Conservation (phyloP, 2,113 vertebrate genomes). For the Oceanodroma tethys region DNA sequence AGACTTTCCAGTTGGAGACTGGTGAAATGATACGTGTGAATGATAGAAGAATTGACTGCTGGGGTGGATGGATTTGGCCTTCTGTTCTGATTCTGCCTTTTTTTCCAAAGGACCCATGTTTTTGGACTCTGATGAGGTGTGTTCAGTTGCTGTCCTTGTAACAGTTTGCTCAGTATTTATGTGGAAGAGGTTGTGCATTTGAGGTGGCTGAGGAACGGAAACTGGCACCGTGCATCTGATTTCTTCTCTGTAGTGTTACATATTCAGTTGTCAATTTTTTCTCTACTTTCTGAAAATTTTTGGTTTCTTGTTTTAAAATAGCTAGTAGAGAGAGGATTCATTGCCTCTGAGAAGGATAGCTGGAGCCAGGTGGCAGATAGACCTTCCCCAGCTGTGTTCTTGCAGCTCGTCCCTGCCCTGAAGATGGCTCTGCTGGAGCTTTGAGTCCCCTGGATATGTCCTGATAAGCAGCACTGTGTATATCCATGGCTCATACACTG, state of each 20-base stretch:
- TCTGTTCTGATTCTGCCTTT: background rate
- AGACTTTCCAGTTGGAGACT: background rate
- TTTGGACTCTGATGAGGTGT: background rate
- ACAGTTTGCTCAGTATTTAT: background rate
- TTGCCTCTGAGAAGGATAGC: background rate
- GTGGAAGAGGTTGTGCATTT: conserved; percentile 27
- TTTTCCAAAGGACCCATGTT: background rate
- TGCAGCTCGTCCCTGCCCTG: background rate
- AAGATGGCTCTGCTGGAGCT: background rate
- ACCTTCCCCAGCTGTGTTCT: background rate
- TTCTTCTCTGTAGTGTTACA: background rate
- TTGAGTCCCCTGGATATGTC: background rate
- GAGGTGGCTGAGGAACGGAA: background rate
- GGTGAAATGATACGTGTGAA: background rate
- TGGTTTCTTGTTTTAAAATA: conserved; percentile 23
- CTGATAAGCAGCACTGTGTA: background rate
- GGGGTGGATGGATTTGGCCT: background rate
- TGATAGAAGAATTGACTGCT: background rate
- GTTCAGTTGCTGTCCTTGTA: conserved; percentile 4
- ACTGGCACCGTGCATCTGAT: background rate
- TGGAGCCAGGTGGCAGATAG: background rate
- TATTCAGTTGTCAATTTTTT: conserved; percentile 17
- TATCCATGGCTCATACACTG: background rate
- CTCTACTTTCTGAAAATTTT: background rate
- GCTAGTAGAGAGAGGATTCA: background rate